A percentile compares a stretch with the other conserved stretches of the same genome.
Evolutionary conservation across 2,113 vertebrate species (phyloP).

Genomic region (Eclectus roratus): DNA sequence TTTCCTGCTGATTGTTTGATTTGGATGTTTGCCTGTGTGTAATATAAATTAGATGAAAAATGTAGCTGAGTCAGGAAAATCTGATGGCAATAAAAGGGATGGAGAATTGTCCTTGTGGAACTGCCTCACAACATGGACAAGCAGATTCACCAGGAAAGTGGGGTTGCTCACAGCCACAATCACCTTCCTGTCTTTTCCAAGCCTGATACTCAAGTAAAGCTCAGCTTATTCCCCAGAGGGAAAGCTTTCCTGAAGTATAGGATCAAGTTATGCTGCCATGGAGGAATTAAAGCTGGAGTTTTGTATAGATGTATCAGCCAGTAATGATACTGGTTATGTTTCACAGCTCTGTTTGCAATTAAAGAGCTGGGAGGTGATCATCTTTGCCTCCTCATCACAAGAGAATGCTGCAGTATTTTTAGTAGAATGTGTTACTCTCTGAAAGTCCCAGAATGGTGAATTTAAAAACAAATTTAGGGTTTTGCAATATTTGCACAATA

Average conservation of each 20-base stretch:
- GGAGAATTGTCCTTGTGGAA: neutral
- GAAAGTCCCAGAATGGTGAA: neutral
- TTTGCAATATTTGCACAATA: neutral
- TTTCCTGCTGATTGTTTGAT: slow-evolving; percentile 13
- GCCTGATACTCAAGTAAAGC: neutral
- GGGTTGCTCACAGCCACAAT: neutral
- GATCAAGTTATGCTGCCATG: neutral
- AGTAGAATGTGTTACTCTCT: neutral
- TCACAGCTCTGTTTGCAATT: slow-evolving; percentile 11
- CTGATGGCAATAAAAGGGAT: neutral
- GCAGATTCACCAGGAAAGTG: fast-evolving
- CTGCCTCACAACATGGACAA: neutral
- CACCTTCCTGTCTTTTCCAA: neutral
- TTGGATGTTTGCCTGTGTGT: slow-evolving; percentile 9
- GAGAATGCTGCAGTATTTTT: slow-evolving; percentile 4
- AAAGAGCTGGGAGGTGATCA: neutral
- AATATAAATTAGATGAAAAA: slow-evolving; percentile 5
- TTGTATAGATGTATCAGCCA: neutral
- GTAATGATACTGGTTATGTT: neutral
- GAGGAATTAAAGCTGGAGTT: neutral
- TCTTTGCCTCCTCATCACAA: neutral
- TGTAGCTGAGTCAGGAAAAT: neutral
- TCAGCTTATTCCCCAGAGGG: neutral
- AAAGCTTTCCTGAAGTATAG: neutral
- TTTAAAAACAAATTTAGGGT: neutral